Conservation (phyloP, 2,113 vertebrate genomes). For the Phylloscopus trochilus region DNA sequence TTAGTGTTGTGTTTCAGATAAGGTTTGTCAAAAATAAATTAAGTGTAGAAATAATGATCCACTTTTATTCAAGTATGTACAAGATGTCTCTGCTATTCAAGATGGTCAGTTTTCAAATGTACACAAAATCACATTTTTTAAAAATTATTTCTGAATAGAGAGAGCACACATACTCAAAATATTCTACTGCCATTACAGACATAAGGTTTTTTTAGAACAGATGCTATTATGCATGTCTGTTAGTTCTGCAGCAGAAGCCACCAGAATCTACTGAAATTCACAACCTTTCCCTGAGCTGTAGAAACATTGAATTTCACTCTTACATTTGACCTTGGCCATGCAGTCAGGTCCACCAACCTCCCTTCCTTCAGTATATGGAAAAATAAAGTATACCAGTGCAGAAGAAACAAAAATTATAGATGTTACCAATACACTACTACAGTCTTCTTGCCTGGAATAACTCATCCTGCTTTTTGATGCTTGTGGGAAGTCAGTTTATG, state of each 20-base stretch:
- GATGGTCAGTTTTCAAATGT: not conserved
- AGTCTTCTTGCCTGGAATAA: not conserved
- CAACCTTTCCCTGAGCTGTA: not conserved
- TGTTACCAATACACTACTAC: not conserved
- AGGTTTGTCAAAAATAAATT: not conserved
- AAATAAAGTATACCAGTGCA: not conserved
- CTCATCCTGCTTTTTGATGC: not conserved
- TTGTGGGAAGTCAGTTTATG: not conserved
- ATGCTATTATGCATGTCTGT: accelerated
- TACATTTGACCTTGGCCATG: not conserved
- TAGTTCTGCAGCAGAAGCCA: not conserved
- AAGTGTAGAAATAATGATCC: not conserved
- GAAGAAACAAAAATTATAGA: not conserved
- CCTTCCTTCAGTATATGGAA: not conserved
- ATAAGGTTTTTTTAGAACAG: not conserved
- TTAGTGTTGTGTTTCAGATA: not conserved
- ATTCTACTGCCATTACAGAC: not conserved
- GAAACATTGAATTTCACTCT: not conserved
- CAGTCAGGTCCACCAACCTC: not conserved
- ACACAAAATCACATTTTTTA: not conserved
- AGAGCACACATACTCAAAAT: not conserved
- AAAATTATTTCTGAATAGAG: not conserved
- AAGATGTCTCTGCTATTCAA: not conserved
- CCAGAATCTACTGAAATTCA: not conserved
- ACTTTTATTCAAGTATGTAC: not conserved